Base-by-base conservation (phyloP, 1,140 invertebrate species). In the Plectus sambesii region DNA sequence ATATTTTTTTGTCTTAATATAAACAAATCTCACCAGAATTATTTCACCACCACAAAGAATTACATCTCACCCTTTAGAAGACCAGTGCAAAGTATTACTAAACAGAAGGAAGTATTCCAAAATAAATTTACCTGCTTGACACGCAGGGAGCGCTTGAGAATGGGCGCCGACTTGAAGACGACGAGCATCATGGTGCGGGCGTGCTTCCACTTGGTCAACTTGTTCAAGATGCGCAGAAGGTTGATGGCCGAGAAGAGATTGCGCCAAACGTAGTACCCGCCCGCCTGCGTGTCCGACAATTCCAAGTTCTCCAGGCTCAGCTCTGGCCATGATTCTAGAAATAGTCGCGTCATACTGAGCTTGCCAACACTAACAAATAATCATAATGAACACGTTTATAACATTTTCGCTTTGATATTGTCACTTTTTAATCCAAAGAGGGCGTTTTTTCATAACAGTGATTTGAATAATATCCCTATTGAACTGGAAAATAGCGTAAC, bases 101-200 rank as follows among this genome's bases (percentile, higher is more conserved):
- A n/a, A n/a, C n/a, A n/a, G n/a, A n/a, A n/a, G n/a, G n/a, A n/a
- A n/a, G n/a, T n/a, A n/a, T n/a, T n/a, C n/a, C n/a, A n/a, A n/a
- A n/a, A n/a, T 36, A 12, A 12, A 35, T 49, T 35, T 30, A 66
- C 63, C 25, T 55, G 29, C 47, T 71, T 68, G 35, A 78, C 76
- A 78, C 93, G 93, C 6, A 99, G 74, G 5, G 89, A 89, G 55
- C 90, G 78, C 73, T 97, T 98, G 30, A 99, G 74, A 58, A 98
- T 97, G 0, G 93, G 92, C 5, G 93, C 90, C 40, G 92, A 97
- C 75, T 99, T 99, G 70, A 98, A 99, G 1, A 98, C 89, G 38
- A 99, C 92, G 39, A 99, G 74, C 89, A 99, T 97, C 90, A 98
- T 98, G 24, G 97, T 96, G 56, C 94, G 79, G 22, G 90, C 93